Evolutionary conservation across 2,113 vertebrate species (phyloP).

Genomic region (Halichoeres trimaculatus): DNA sequence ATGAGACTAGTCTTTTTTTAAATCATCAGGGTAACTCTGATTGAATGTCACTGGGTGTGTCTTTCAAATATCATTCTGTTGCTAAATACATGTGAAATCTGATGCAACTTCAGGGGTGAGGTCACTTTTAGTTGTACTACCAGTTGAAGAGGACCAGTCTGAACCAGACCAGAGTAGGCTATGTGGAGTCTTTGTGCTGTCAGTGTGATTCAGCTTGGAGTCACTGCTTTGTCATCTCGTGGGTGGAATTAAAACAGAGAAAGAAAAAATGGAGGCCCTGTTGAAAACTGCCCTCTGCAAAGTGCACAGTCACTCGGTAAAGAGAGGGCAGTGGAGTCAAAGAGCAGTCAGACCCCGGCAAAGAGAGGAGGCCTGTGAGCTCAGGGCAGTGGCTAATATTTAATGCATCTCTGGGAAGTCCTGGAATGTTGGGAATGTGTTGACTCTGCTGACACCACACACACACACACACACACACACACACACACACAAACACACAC

Average conservation of each 20-base stretch:
- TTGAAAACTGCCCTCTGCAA: conserved; percentile 43
- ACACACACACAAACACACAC: too few relatives aligned
- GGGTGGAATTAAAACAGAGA: conserved; percentile 40
- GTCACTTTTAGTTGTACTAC: conserved; percentile 15
- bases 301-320: conserved; percentile 62
- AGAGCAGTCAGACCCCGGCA: conserved; percentile 42
- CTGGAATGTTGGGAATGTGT: conserved; percentile 90
- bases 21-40: background rate
- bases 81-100: background rate
- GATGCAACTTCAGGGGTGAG: conserved; percentile 17
- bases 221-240: conserved; percentile 48
- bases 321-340: conserved; percentile 31
- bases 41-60: conserved; percentile 12
- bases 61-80: conserved; percentile 9
- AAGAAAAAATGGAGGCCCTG: conserved; percentile 15
- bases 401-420: conserved; percentile 85
- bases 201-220: conserved; percentile 50
- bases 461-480: conserved; percentile 64
- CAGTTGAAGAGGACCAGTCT: conserved; percentile 39
- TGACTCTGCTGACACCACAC: conserved; percentile 83
- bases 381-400: conserved; percentile 77
- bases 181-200: conserved; percentile 40
- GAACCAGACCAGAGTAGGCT: conserved; percentile 41
- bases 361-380: conserved; percentile 37
- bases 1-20: background rate